Evolutionary conservation across 2,113 vertebrate genomes (phyloP).

Genomic region (Passer domesticus): DNA sequence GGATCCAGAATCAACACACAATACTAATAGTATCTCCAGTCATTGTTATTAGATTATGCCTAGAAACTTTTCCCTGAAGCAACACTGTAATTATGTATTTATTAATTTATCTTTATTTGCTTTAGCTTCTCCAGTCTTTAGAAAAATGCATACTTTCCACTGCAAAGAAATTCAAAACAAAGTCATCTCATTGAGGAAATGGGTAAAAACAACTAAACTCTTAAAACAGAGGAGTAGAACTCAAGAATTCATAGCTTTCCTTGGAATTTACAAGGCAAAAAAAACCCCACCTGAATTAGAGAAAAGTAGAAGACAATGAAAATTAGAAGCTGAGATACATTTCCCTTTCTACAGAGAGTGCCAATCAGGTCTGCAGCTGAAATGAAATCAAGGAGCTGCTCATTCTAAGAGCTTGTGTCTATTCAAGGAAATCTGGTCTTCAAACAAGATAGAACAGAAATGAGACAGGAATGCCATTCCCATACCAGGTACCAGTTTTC

Average conservation of each 20-base stretch:
- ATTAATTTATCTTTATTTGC: slow-evolving; percentile 36
- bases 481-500: neutral
- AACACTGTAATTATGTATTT: slow-evolving; percentile 25
- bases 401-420: neutral
- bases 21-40: neutral
- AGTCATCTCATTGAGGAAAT: neutral
- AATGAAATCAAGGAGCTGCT: neutral
- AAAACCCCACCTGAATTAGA: too few relatives aligned
- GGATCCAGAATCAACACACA: slow-evolving; percentile 1
- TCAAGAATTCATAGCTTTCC: neutral
- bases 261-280: neutral
- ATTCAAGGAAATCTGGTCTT: neutral
- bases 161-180: neutral
- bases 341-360: neutral
- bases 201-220: neutral
- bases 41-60: slow-evolving; percentile 24
- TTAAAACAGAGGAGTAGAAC: neutral
- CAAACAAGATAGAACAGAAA: neutral
- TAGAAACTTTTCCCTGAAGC: slow-evolving; percentile 28
- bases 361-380: neutral
- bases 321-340: neutral
- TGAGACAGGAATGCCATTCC: neutral
- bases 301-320: neutral
- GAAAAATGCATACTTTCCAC: neutral
- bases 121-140: neutral